Evolutionary conservation across 64 coral and sea anemone species (phyloP).

Genomic region (Montipora foliosa): DNA sequence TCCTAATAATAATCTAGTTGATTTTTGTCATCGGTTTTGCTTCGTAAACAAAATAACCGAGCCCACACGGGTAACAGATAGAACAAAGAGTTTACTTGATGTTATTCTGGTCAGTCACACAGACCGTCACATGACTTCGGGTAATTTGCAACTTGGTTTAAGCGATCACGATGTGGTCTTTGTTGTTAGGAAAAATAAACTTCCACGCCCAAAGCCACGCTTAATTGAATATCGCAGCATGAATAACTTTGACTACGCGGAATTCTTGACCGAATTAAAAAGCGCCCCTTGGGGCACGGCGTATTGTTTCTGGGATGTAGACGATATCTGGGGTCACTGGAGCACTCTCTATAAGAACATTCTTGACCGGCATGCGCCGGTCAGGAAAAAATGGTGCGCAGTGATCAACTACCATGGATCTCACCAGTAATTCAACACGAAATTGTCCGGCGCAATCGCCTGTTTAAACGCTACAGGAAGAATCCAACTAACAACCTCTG

Average conservation of each 20-base stretch:
- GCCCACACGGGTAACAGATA: not conserved
- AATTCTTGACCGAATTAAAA: constrained; percentile 37
- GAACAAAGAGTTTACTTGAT: not conserved
- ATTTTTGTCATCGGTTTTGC: not conserved
- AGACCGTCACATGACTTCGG: not conserved
- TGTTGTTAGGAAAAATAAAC: too few species aligned
- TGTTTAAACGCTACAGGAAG: constrained; percentile 9
- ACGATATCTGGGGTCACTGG: constrained; percentile 51
- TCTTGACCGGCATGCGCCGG: constrained; percentile 27
- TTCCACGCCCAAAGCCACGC: not conserved
- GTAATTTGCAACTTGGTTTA: not conserved
- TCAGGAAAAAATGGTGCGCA: constrained; percentile 42
- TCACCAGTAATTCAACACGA: constrained; percentile 30
- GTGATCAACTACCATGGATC: constrained; percentile 49
- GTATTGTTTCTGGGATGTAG: constrained; percentile 21
- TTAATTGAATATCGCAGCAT: not conserved
- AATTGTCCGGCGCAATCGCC: not conserved
- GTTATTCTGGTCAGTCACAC: too few species aligned
- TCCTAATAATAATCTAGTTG: not conserved
- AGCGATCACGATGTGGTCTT: not conserved
- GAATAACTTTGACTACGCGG: not conserved
- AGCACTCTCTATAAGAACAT: constrained; percentile 43
- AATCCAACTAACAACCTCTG: constrained; percentile 13
- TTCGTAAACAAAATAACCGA: not conserved
- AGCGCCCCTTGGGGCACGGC: constrained; percentile 49